These are phyloP conservation scores for Stenurella melanura DNA, from an alignment of 2,888 invertebrate species.

Conservation along the genomic window DNA sequence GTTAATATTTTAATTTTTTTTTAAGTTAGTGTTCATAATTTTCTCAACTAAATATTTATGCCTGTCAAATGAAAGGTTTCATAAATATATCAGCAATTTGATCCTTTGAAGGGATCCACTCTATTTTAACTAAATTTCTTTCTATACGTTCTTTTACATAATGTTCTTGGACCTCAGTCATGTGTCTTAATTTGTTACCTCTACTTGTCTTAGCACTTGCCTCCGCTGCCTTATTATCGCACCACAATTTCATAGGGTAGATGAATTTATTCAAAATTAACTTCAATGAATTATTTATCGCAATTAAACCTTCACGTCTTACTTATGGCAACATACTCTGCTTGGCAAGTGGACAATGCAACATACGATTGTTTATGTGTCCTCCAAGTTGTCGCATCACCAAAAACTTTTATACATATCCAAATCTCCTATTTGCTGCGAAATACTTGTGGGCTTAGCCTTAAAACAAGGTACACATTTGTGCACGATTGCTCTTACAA, in stretches of 20 bases:
- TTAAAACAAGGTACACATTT: too few species aligned
- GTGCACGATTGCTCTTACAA: too few species aligned
- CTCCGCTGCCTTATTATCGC: conserved; percentile 18
- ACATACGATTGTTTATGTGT: conserved; percentile 23
- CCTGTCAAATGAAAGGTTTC: conserved; percentile 10
- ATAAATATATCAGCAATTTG: conserved; percentile 17
- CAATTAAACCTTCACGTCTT: conserved; percentile 15
- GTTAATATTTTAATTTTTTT: conserved; percentile 4
- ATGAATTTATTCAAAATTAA: conserved; percentile 21
- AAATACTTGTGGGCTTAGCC: too few species aligned
- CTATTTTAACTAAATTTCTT: conserved; percentile 25
- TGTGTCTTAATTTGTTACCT: conserved; percentile 13
- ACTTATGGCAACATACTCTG: conserved; percentile 21
- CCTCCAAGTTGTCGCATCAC: conserved; percentile 16
- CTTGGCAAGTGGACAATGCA: conserved; percentile 23
- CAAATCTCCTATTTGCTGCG: too few species aligned
- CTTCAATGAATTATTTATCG: conserved; percentile 18
- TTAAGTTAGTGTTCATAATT: conserved; percentile 14
- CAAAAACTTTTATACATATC: conserved; percentile 11
- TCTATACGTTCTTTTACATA: conserved; percentile 22
- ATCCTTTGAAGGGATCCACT: conserved; percentile 20
- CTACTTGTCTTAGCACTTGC: conserved; percentile 10
- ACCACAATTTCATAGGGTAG: conserved; percentile 11
- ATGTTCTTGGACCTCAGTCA: conserved; percentile 20
- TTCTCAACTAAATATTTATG: conserved; percentile 13